Conservation (phyloP, 2,113 vertebrate species). For the Hippocampus comes region DNA sequence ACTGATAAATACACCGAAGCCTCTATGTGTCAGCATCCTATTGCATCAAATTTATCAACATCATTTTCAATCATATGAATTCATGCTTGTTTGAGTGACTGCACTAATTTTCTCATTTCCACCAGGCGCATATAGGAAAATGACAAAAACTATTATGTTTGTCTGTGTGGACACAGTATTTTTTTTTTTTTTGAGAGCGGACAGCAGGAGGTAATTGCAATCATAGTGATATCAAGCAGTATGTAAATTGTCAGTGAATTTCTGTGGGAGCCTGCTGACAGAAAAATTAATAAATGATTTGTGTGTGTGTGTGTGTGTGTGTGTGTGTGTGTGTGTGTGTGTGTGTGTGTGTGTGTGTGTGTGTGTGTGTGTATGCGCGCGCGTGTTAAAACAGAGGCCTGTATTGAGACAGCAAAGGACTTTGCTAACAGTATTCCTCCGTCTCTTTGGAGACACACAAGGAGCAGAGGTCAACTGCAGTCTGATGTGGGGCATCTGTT, state of each 20-base stretch:
- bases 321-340: not conserved
- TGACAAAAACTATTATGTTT: not conserved
- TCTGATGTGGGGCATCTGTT: constrained; percentile 74
- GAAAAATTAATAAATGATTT: constrained; percentile 23
- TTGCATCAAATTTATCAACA: not conserved
- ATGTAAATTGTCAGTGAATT: constrained; percentile 13
- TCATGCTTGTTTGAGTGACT: not conserved
- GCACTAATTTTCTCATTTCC: constrained; percentile 32
- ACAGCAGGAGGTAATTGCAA: not conserved
- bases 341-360: not conserved
- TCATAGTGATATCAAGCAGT: constrained; percentile 1
- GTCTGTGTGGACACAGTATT: not conserved
- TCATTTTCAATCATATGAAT: not conserved
- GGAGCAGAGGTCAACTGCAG: constrained; percentile 66
- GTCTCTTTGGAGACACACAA: constrained; percentile 53
- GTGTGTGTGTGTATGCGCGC: not conserved
- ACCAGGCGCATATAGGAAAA: constrained; percentile 19
- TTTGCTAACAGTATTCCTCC: constrained; percentile 47
- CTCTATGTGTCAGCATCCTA: not conserved
- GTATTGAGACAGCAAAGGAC: constrained; percentile 53
- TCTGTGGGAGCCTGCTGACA: constrained; percentile 12
- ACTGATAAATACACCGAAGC: not conserved
- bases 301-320: constrained; percentile 12
- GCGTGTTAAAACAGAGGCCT: not conserved
- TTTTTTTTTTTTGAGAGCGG: not conserved